Conservation (phyloP, 2,797 vertebrate genomes). For the Micropoecilia bifurca region DNA sequence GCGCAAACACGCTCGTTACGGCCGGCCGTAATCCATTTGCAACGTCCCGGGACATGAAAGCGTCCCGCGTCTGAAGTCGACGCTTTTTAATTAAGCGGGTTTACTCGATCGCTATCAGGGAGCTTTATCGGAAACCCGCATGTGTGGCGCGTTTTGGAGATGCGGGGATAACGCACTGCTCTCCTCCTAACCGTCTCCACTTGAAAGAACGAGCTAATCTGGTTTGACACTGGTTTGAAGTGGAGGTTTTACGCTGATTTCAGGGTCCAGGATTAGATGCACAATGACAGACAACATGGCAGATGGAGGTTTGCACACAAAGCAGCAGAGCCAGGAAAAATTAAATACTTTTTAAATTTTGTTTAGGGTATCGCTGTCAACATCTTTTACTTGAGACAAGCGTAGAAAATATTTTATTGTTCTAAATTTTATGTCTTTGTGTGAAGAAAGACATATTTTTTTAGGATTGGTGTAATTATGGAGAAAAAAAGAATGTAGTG, state of each 20-base stretch:
- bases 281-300: constrained; percentile 5
- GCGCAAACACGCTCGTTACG: constrained; percentile 60
- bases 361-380: background rate
- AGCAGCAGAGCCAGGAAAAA: background rate
- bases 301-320: background rate
- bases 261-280: constrained; percentile 13
- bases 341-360: background rate
- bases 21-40: constrained; percentile 64
- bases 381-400: background rate
- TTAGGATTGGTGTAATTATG: too few relatives aligned
- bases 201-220: constrained; percentile 32
- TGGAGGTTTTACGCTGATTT: constrained; percentile 12
- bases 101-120: constrained; percentile 49
- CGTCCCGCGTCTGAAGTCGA: constrained; percentile 43
- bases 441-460: too few relatives aligned
- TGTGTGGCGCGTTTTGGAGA: constrained; percentile 28
- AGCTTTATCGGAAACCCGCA: constrained; percentile 52
- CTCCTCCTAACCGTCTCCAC: constrained; percentile 11
- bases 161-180: constrained; percentile 31
- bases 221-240: constrained; percentile 46
- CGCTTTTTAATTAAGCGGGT: constrained; percentile 63
- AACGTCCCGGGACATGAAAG: constrained; percentile 63
- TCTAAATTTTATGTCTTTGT: too few relatives aligned
- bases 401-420: too few relatives aligned
- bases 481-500: too few relatives aligned